Conservation (phyloP, 1,140 invertebrate species). For the Sycobia sp. region DNA sequence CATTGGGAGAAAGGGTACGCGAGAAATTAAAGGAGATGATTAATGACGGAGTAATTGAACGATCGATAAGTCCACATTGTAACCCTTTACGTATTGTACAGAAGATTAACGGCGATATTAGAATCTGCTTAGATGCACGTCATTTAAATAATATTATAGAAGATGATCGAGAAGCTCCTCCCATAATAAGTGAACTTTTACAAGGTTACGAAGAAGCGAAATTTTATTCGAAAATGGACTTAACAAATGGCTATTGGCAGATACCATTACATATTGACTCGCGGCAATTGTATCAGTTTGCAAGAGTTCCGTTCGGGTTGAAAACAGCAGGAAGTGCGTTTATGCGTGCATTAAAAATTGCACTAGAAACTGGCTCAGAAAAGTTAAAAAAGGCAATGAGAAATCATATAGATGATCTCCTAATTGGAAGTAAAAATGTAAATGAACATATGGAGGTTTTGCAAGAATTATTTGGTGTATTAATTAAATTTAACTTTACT, state of each 20-base stretch:
- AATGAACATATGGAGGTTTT: not conserved
- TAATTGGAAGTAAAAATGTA: not conserved
- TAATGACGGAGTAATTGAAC: not conserved
- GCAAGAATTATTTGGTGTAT: not conserved
- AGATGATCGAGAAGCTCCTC: slow-evolving; percentile 28
- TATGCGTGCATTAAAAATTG: slow-evolving; percentile 25
- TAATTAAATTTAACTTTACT: slow-evolving; percentile 1
- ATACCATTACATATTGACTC: slow-evolving; percentile 41
- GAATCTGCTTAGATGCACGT: slow-evolving; percentile 47
- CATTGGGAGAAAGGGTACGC: slow-evolving; percentile 47
- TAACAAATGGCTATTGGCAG: slow-evolving; percentile 48
- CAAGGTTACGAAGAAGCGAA: slow-evolving; percentile 7
- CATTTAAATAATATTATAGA: slow-evolving; percentile 17
- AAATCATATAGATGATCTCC: not conserved
- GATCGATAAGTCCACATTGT: not conserved
- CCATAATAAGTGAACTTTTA: slow-evolving; percentile 18
- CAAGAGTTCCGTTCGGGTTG: slow-evolving; percentile 48
- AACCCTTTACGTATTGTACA: slow-evolving; percentile 44
- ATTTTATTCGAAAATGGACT: slow-evolving; percentile 26
- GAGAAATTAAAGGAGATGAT: slow-evolving; percentile 36
- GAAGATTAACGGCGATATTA: slow-evolving; percentile 41
- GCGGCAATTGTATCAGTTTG: slow-evolving; percentile 44
- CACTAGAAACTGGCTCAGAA: not conserved
- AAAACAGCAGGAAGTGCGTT: slow-evolving; percentile 49
- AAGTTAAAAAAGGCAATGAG: not conserved